Conservation (phyloP, 2,888 invertebrate genomes). For the Trisateles emortualis region DNA sequence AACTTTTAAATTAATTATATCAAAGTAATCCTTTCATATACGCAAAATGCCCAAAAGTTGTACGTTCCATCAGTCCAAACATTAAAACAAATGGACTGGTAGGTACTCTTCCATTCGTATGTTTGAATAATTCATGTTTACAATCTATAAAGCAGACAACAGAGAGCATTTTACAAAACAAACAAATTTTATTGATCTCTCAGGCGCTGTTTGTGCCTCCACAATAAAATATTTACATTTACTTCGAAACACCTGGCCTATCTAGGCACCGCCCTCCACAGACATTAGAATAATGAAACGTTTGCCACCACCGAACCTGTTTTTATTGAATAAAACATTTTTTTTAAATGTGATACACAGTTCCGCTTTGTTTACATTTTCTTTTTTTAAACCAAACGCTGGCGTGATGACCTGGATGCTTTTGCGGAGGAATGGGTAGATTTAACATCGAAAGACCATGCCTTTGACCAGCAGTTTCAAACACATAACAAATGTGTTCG, state of each 20-base stretch:
- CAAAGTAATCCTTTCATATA: conserved; percentile 21
- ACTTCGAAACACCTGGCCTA: conserved; percentile 81
- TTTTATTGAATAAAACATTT: conserved; percentile 73
- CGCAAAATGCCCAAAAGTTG: conserved; percentile 50
- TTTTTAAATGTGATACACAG: conserved; percentile 55
- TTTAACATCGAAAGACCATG: too few species aligned
- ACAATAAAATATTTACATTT: conserved; percentile 86
- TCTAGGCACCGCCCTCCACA: conserved; percentile 69
- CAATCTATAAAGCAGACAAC: conserved; percentile 84
- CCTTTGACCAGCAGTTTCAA: too few species aligned
- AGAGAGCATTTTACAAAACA: conserved; percentile 84
- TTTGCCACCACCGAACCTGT: conserved; percentile 64
- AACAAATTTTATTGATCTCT: conserved; percentile 87
- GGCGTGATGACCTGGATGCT: too few species aligned
- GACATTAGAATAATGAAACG: conserved; percentile 83
- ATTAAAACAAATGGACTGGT: conserved; percentile 80
- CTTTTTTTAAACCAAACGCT: conserved; percentile 27
- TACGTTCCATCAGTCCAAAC: conserved; percentile 75
- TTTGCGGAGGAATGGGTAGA: too few species aligned
- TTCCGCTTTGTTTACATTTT: conserved; percentile 36
- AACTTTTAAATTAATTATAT: conserved; percentile 28
- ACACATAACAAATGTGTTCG: too few species aligned
- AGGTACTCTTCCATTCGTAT: conserved; percentile 73
- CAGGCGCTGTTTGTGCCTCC: conserved; percentile 82
- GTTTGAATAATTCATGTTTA: conserved; percentile 84